These are phyloP conservation scores for Diaprepes abbreviatus DNA, from an alignment of 2,888 invertebrate species.

Conservation along the genomic window DNA sequence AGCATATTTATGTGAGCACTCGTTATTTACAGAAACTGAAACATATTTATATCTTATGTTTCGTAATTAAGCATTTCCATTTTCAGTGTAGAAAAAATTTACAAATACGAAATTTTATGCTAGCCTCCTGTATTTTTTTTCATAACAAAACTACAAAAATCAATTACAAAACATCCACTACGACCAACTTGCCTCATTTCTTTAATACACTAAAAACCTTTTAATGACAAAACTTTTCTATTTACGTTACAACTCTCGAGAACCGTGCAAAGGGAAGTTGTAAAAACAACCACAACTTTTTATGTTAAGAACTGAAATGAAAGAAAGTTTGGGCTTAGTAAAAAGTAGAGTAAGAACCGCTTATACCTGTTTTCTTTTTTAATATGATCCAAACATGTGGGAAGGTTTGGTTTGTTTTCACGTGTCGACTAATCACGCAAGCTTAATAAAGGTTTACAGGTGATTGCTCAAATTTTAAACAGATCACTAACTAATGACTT, in stretches of 20 bases:
- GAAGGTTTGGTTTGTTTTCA: background rate
- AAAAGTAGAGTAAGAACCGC: conserved; percentile 2
- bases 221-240: conserved; percentile 33
- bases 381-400: background rate
- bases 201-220: conserved; percentile 31
- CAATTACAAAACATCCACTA: background rate
- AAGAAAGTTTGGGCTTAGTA: background rate
- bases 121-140: background rate
- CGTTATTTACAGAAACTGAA: too few relatives aligned
- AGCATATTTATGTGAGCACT: too few relatives aligned
- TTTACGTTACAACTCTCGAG: conserved; percentile 16
- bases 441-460: too few relatives aligned
- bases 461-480: too few relatives aligned
- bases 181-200: background rate
- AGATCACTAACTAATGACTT: too few relatives aligned
- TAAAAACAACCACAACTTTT: conserved; percentile 25
- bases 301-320: conserved; percentile 8
- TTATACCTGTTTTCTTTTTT: background rate
- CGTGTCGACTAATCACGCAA: too few relatives aligned
- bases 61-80: too few relatives aligned
- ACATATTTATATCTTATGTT: too few relatives aligned
- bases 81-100: too few relatives aligned
- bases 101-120: too few relatives aligned
- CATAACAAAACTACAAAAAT: background rate
- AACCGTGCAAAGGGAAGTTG: conserved; percentile 26